A percentile compares a stretch with the other conserved stretches of the same genome.
phyloP scores from a whole-genome alignment of 2,113 vertebrate genomes.

The Pontoporia blainvillei region DNA sequence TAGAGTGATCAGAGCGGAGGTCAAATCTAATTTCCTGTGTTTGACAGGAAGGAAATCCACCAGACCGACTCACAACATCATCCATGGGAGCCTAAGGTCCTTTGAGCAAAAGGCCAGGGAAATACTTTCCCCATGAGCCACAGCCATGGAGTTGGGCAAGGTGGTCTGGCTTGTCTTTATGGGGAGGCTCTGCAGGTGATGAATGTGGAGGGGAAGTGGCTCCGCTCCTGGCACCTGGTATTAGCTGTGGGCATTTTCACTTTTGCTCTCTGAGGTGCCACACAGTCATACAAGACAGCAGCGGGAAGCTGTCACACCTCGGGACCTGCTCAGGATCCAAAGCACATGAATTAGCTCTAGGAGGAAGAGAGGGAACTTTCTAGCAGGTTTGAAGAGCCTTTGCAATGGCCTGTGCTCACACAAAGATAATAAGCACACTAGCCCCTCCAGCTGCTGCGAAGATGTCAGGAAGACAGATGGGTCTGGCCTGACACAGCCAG shows the following conservation, averaged over 20 bases:
- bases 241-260: background rate
- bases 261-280: background rate
- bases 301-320: constrained; percentile 47
- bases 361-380: constrained; percentile 11
- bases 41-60: constrained; percentile 74
- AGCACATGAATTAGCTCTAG: constrained; percentile 50
- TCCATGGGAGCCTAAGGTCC: constrained; percentile 48
- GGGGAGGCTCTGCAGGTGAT: accelerated
- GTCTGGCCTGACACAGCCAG: background rate
- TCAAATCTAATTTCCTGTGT: constrained; percentile 82
- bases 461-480: constrained; percentile 19
- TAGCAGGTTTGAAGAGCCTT: background rate
- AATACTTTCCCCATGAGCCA: background rate
- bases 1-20: constrained; percentile 79
- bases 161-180: background rate
- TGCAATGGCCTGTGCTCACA: constrained; percentile 32
- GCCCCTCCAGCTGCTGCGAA: background rate
- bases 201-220: background rate
- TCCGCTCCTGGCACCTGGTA: background rate
- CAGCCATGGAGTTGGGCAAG: background rate
- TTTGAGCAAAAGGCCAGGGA: constrained; percentile 19
- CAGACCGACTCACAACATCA: constrained; percentile 69
- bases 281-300: background rate
- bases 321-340: background rate
- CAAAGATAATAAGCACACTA: background rate